A percentile compares a stretch with the other conserved stretches of the same genome.
Evolutionary conservation across 1,140 invertebrate species (phyloP).

Genomic region (Drosophila prosaltans): DNA sequence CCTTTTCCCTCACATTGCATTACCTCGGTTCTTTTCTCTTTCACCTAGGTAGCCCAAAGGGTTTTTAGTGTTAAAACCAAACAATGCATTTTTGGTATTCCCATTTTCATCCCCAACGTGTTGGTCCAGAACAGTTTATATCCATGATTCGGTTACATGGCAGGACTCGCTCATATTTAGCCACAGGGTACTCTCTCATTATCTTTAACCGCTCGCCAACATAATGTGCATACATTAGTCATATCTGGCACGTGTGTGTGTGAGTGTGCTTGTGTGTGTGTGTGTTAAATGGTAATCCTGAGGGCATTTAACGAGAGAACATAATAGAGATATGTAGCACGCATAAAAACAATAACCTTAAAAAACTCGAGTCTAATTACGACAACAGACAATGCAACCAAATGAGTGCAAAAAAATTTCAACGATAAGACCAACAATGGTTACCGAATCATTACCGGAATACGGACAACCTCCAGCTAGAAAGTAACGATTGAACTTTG

Average conservation of each 20-base stretch:
- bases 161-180: neutral
- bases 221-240: constrained; percentile 74
- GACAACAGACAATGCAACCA: constrained; percentile 34
- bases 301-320: constrained; percentile 33
- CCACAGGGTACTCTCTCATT: constrained; percentile 55
- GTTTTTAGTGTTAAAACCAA: constrained; percentile 26
- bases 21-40: neutral
- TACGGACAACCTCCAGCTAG: neutral
- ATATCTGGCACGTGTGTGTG: constrained; percentile 57
- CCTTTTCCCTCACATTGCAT: neutral
- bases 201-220: constrained; percentile 44
- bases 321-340: constrained; percentile 45
- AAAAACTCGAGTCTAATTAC: constrained; percentile 63
- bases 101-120: constrained; percentile 14
- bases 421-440: constrained; percentile 9
- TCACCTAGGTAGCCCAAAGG: constrained; percentile 12
- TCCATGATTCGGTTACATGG: constrained; percentile 22
- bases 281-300: constrained; percentile 32
- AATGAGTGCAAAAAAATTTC: neutral
- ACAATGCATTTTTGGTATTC: constrained; percentile 36
- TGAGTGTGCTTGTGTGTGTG: constrained; percentile 18
- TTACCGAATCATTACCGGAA: constrained; percentile 6
- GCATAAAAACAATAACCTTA: constrained; percentile 61
- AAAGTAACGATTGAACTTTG: neutral
- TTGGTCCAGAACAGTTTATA: too few species aligned